These are phyloP conservation scores for Dasypus novemcinctus DNA, from an alignment of 2,113 vertebrate species.

Conservation along the genomic window DNA sequence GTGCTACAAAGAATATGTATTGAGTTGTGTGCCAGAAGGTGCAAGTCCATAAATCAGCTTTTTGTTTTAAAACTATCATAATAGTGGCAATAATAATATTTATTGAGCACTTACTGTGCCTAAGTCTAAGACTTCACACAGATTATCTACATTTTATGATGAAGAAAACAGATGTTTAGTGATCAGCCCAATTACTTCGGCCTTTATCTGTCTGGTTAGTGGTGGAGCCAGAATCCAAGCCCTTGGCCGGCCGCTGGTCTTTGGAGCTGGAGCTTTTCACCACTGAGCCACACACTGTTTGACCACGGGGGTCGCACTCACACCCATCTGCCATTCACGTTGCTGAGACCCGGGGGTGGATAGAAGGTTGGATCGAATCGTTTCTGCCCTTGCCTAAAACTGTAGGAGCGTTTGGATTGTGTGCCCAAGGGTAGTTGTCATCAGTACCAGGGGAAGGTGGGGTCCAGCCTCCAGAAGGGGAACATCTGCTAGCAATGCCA, in stretches of 20 bases:
- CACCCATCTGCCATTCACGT: accelerated
- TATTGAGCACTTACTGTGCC: neutral
- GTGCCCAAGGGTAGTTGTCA: neutral
- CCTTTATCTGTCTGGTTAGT: neutral
- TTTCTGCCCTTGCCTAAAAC: neutral
- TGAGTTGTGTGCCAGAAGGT: neutral
- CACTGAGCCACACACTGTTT: neutral
- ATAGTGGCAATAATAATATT: accelerated
- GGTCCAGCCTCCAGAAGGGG: neutral
- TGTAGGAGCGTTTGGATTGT: neutral
- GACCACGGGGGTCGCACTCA: neutral
- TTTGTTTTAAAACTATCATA: neutral
- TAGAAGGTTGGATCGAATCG: neutral
- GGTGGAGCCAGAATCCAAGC: neutral
- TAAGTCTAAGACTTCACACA: neutral
- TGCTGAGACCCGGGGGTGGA: neutral
- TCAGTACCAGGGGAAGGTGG: neutral
- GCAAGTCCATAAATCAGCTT: neutral
- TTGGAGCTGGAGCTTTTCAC: neutral
- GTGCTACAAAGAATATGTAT: neutral
- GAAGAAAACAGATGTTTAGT: neutral
- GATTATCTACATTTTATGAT: neutral
- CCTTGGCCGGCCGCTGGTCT: neutral
- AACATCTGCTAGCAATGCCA: neutral
- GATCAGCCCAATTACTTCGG: neutral